Base-by-base conservation (phyloP, 2,888 invertebrate species). In the Catocala sponsa region DNA sequence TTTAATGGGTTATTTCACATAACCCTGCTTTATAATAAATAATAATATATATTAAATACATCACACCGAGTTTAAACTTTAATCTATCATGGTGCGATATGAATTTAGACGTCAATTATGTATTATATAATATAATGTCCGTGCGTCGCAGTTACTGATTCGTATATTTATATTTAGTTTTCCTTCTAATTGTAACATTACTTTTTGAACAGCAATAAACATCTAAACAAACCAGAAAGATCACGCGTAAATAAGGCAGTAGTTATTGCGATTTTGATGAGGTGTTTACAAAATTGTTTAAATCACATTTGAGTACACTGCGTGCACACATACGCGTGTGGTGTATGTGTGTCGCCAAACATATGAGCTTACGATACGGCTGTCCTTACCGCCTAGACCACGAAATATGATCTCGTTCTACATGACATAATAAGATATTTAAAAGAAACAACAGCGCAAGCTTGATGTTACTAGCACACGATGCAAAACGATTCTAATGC, bases 11-110 rank as follows among this genome's bases (percentile, higher is more conserved):
- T 61, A 57, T 35, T 52, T 61, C 56, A 55, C 49, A 42, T 59
- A 70, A 76, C 76, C 79, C 70, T 67, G 60, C 59, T 70, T 72
- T 72, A 79, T 73, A 73, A 78, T 78, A 75, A 78, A 81, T 75
- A 74, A 70, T n/a, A n/a, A n/a, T n/a, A n/a, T 70, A 74, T 74
- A 74, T 66, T 74, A 78, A 70, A 77, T 73, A 79, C 54, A 75
- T 72, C 76, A 83, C 82, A 81, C 81, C 71, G 62, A 80, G 65
- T 73, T 76, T 60, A 55, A 69, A 63, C 74, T 63, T 73, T 74
- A 71, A 46, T 65, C 59, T 72, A 70, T 63, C 61, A 56, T 63
- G 73, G 74, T 76, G 76, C 68, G 57, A 68, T 65, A 51, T 63
- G 56, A 59, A 48, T 46, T 68, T 55, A 65, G 62, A 64, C 61